Percentiles rank a stretch among this genome's conserved stretches.
phyloP scores from a whole-genome alignment of 2,797 vertebrate genomes.

The Thaleichthys pacificus region DNA sequence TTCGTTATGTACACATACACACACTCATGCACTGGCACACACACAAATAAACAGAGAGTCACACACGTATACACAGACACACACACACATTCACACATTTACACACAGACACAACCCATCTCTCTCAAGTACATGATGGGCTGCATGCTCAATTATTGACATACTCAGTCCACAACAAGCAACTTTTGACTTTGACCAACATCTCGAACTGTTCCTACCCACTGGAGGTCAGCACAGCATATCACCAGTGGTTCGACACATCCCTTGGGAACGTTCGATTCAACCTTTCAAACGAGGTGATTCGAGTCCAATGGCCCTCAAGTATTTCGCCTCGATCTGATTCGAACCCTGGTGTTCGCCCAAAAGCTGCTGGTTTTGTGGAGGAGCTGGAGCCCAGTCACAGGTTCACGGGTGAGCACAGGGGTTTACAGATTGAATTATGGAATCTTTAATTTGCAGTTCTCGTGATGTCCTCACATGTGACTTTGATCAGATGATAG shows the following conservation, averaged over 20 bases:
- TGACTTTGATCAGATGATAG: constrained; percentile 23
- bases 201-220: neutral
- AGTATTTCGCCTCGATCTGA: too few relatives aligned
- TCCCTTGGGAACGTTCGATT: too few relatives aligned
- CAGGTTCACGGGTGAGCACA: too few relatives aligned
- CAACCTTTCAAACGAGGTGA: too few relatives aligned
- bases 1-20: neutral
- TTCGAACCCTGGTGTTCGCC: too few relatives aligned
- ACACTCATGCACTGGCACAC: neutral
- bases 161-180: neutral
- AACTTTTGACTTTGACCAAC: neutral
- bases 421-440: constrained; percentile 7
- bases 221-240: too few relatives aligned
- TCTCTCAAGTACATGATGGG: neutral
- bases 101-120: neutral
- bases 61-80: constrained; percentile 1
- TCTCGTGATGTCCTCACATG: constrained; percentile 4
- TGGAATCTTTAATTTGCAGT: neutral
- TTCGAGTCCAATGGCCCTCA: too few relatives aligned
- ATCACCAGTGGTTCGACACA: too few relatives aligned
- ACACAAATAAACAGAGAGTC: neutral
- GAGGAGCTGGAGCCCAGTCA: neutral
- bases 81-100: neutral
- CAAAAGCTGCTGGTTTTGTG: neutral
- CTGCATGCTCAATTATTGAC: neutral